Percentiles rank a stretch among this genome's conserved stretches.
Conservation (phyloP, 1,140 invertebrate genomes). For the Vanessa atalanta region DNA sequence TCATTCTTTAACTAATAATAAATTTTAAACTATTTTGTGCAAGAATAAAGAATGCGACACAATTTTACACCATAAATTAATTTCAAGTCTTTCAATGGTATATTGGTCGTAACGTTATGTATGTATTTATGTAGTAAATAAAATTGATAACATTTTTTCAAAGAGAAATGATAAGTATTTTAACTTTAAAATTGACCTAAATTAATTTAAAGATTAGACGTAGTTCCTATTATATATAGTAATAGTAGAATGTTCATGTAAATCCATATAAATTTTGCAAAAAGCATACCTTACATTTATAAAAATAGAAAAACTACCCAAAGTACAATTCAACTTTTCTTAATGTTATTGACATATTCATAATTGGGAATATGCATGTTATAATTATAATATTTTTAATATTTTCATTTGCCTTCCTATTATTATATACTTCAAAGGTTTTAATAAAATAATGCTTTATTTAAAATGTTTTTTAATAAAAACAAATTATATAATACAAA, state of each 20-base stretch:
- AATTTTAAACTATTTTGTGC: not conserved
- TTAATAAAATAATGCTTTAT: not conserved
- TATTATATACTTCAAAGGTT: too few relatives aligned
- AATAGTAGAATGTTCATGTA: conserved; percentile 5
- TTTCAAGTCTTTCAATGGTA: too few relatives aligned
- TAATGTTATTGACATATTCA: not conserved
- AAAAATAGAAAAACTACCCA: conserved; percentile 11
- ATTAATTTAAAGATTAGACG: not conserved
- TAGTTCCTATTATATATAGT: not conserved
- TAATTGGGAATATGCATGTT: not conserved
- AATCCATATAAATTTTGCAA: not conserved
- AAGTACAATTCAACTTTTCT: not conserved
- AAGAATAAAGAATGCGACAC: conserved; percentile 1
- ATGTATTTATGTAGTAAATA: too few relatives aligned
- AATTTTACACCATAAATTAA: too few relatives aligned
- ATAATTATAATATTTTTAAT: not conserved
- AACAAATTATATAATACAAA: not conserved
- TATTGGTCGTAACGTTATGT: too few relatives aligned
- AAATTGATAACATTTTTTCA: too few relatives aligned
- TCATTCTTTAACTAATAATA: not conserved
- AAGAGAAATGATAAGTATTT: too few relatives aligned
- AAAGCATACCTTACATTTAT: conserved; percentile 7
- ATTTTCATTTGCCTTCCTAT: not conserved
- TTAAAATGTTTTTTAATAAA: not conserved
- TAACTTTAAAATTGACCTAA: not conserved